Evolutionary conservation across 2,113 vertebrate species (phyloP).

Genomic region (Caloenas nicobarica): DNA sequence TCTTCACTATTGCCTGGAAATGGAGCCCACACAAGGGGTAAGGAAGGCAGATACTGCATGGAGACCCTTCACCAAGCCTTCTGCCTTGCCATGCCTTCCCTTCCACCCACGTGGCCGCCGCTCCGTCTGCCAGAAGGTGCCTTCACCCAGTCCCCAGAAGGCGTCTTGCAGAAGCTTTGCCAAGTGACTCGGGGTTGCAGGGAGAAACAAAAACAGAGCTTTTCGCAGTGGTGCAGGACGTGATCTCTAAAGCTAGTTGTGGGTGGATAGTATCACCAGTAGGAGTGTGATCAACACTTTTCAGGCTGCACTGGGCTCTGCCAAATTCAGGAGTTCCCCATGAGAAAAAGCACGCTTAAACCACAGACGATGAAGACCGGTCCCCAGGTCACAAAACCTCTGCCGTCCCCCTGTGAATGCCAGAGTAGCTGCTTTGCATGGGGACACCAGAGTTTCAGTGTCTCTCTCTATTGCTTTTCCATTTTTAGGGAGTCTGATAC

Average conservation of each 20-base stretch:
- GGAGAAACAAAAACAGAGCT: not conserved
- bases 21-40: not conserved
- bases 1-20: not conserved
- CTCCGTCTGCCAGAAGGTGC: not conserved
- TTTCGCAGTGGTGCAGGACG: rapidly evolving
- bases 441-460: not conserved
- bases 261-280: not conserved
- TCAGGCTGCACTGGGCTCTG: not conserved
- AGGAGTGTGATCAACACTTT: not conserved
- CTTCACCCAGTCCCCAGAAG: not conserved
- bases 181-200: not conserved
- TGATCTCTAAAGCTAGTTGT: not conserved
- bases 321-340: not conserved
- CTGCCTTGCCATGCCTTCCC: rapidly evolving
- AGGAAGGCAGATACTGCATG: not conserved
- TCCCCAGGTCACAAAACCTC: not conserved
- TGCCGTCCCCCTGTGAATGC: not conserved
- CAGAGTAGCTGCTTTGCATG: not conserved
- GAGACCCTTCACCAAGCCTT: not conserved
- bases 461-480: not conserved
- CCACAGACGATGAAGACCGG: too few relatives aligned
- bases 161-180: not conserved
- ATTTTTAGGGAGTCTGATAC: not conserved
- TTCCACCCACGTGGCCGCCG: not conserved
- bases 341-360: not conserved